Base-by-base conservation (phyloP, 1,140 invertebrate genomes). In the Lepeophtheirus salmonis region DNA sequence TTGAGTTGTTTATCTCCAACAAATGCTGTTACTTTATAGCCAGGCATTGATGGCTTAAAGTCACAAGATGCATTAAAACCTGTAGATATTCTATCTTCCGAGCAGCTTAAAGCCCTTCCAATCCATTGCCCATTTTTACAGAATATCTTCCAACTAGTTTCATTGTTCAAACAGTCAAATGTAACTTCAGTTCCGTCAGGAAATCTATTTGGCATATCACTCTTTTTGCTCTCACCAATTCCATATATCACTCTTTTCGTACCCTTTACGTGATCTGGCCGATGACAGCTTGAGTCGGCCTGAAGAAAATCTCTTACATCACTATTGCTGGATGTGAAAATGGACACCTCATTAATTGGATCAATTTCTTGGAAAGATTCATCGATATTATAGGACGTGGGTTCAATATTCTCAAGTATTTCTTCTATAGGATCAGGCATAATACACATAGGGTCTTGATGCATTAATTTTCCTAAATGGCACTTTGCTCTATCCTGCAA, bases 121-220 rank as follows among this genome's bases (percentile, higher is more conserved):
- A 84, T 78, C 85, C 85, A 89, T 61, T 76, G 78, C 0, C 85
- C 85, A 66, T 86, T 79, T 67, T 86, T 83, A 66, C 85, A 89
- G 18, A 83, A 77, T 56, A 87, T 82, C 62, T 82, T 80, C 84
- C 84, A 87, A 65, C 52, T 65, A 50, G 67, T 64, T 63, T 56
- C 59, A 62, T 66, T 65, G 58, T 50, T 63, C 23, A 57, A 14
- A 41, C 55, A 57, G 26, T 57, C 55, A 30, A 57, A 57, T 16
- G 16, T 48, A 12, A 57, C 55, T 41, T 57, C 23, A 16, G 55
- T 57, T 41, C 55, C 55, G 17, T 57, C 20, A 23, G 55, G 55
- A 25, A 57, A 57, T 12, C 21, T 13, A 25, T n/a, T 23, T n/a
- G 30, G 30, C 6, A 41, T 41, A 57, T 57, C 26, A 1, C 23